These are phyloP conservation scores for Endotricha flammealis DNA, from an alignment of 2,888 invertebrate genomes.

Conservation along the genomic window DNA sequence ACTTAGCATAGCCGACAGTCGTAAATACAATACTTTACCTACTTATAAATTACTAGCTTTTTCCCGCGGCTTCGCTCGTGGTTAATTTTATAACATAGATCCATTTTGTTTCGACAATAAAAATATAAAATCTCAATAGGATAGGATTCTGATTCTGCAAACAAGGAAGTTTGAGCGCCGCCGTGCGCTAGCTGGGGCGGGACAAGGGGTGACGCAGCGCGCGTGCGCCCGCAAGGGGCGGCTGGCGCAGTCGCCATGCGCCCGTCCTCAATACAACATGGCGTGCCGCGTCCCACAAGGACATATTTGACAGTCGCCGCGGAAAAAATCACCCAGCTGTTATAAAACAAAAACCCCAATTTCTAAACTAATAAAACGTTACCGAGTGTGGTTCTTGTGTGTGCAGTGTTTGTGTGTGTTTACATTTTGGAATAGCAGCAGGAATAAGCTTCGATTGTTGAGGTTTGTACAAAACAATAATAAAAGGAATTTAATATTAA, in stretches of 20 bases:
- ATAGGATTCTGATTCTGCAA: conserved; percentile 21
- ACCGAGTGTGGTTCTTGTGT: conserved; percentile 20
- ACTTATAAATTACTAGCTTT: too few relatives aligned
- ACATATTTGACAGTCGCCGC: conserved; percentile 59
- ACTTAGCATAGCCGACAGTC: too few relatives aligned
- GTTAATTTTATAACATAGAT: too few relatives aligned
- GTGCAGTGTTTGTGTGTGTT: conserved; percentile 48
- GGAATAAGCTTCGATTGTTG: conserved; percentile 41
- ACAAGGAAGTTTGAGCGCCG: conserved; percentile 28
- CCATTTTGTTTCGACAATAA: too few relatives aligned
- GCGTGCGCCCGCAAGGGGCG: conserved; percentile 59
- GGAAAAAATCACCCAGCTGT: conserved; percentile 48
- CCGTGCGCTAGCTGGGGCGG: too few relatives aligned
- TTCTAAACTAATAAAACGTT: conserved; percentile 20
- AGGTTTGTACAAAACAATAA: conserved; percentile 57
- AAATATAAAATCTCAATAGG: too few relatives aligned
- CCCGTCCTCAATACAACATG: conserved; percentile 66
- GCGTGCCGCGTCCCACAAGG: conserved; percentile 63
- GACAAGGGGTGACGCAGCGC: conserved; percentile 55
- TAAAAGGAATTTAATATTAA: too few relatives aligned
- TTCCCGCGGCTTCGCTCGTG: too few relatives aligned
- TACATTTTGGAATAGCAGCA: conserved; percentile 51
- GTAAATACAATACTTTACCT: too few relatives aligned
- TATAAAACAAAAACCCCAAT: conserved; percentile 13
- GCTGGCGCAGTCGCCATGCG: conserved; percentile 74